Base-by-base conservation (phyloP, 2,797 vertebrate species). In the Buceros bicornis region DNA sequence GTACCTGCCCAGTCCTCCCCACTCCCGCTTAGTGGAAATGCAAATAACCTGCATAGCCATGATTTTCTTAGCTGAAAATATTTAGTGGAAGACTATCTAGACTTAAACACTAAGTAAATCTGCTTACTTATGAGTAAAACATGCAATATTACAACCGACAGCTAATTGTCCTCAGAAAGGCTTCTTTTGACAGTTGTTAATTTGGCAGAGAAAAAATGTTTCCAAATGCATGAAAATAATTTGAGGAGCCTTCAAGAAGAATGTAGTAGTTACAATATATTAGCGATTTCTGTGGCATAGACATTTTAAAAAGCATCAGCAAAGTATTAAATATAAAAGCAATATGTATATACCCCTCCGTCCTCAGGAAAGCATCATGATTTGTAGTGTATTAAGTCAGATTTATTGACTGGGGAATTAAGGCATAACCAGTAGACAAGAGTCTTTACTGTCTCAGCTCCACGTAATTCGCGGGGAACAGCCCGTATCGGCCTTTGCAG, bases 381-480 rank as follows among this genome's bases (percentile, higher is more conserved):
- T 87, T 73, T 96, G 97, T 95, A 95, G 97, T 94, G 97, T 95
- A 91, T 83, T 78, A 74, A 91, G 93, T 79, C 67, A 95, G 86
- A 94, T 88, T 90, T 90, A 71, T 35, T 9, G 81, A 60, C 89
- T 26, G 72, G 67, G 91, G 81, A 83, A 89, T 94, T 96, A 97
- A 97, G 96, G 97, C 81, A 67, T 48, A 48, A 92, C 85, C 88
- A 91, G 86, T 15, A 72, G 62, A 15, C 48, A 65, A 77, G 5
- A 29, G 28, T 29, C 57, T 48, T 98, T 98, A 99, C 87, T 99
- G 99, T 93, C 99, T 97, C 48, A 99, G 98, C 96, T 99, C 99
- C 83, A 99, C 99, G 1, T 99, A 99, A 95, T 99, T 99, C 61
- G 99, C 99, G 0, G 99, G 99, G 98, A 99, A 99, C 19, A 99